Conservation (phyloP, 2,888 invertebrate genomes). For the Ophioninae sp. region DNA sequence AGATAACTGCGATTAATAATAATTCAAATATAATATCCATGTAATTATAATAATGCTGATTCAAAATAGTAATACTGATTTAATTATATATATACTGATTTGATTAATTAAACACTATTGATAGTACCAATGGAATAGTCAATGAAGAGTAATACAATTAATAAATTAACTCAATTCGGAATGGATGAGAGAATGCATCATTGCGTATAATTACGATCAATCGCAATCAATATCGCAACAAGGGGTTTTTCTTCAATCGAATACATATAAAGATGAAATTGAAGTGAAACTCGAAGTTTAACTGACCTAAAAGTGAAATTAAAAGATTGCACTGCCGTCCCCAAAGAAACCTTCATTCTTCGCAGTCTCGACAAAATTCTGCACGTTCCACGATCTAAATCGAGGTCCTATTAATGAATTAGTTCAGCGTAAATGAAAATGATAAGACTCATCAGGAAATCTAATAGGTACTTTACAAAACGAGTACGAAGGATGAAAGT, state of each 20-base stretch:
- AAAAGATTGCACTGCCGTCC: background rate
- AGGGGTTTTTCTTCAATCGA: background rate
- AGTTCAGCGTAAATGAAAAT: background rate
- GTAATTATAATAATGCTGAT: no score
- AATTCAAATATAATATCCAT: no score
- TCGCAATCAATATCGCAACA: background rate
- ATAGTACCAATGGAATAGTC: no score
- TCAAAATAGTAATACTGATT: no score
- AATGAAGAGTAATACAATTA: no score
- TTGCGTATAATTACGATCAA: background rate
- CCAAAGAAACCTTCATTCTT: background rate
- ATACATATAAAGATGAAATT: background rate
- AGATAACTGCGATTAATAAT: no score
- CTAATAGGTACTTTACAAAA: background rate
- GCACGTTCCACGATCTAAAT: background rate
- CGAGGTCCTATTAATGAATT: background rate
- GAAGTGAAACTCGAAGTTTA: background rate
- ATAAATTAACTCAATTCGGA: no score
- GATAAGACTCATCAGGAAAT: background rate
- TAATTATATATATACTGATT: no score
- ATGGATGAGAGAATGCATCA: no score
- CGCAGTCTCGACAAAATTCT: background rate
- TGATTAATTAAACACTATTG: no score
- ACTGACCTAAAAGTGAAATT: background rate
- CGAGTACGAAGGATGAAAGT: conserved; percentile 38